Percentiles rank a stretch among this genome's conserved stretches.
These are phyloP conservation scores for Apomyelois bistriatella DNA, from an alignment of 2,888 invertebrate genomes.

Conservation along the genomic window DNA sequence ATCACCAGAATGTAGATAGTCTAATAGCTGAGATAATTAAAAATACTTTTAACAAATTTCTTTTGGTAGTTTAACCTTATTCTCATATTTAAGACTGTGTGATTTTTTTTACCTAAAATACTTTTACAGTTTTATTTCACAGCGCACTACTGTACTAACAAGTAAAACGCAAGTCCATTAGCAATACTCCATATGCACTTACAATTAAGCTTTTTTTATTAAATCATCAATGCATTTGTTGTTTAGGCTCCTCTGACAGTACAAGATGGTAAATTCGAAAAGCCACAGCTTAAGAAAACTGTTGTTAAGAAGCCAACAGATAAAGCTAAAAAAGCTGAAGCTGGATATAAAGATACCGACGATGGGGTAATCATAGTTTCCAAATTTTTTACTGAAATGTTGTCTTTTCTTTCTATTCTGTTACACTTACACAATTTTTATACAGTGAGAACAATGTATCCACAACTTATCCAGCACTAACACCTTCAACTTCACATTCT, in stretches of 20 bases:
- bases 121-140: conserved; percentile 29
- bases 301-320: conserved; percentile 59
- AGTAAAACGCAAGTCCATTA: conserved; percentile 29
- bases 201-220: conserved; percentile 33
- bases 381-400: conserved; percentile 33
- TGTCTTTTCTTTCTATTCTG: conserved; percentile 33
- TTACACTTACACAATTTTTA: conserved; percentile 25
- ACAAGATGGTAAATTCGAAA: conserved; percentile 72
- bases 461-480: conserved; percentile 10
- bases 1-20: conserved; percentile 22
- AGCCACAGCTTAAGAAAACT: conserved; percentile 72
- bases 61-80: conserved; percentile 36
- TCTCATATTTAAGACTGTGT: conserved; percentile 31
- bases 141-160: conserved; percentile 55
- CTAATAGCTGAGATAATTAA: conserved; percentile 56
- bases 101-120: not conserved
- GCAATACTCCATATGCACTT: conserved; percentile 38
- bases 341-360: conserved; percentile 39
- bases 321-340: conserved; percentile 56
- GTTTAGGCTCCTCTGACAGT: conserved; percentile 67
- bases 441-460: conserved; percentile 13
- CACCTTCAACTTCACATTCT: conserved; percentile 15
- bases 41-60: conserved; percentile 40
- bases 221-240: conserved; percentile 53
- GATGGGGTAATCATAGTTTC: conserved; percentile 59